phyloP scores from a whole-genome alignment of 92 coral and sea anemone species.

The Metridium senile region DNA sequence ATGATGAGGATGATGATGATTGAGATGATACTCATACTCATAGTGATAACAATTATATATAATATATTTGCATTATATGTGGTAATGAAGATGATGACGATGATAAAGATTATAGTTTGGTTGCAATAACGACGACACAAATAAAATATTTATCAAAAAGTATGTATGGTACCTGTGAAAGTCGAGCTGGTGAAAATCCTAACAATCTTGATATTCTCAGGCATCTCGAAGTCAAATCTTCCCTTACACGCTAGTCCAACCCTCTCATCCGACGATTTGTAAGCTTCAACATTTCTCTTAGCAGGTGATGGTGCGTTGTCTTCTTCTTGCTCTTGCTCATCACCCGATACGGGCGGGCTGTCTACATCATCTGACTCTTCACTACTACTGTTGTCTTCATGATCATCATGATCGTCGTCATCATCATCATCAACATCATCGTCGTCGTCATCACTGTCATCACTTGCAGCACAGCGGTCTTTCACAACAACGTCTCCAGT shows the following conservation, averaged over 20 bases:
- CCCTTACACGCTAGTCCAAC: slow-evolving; percentile 54
- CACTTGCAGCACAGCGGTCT: no score
- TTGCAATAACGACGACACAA: not conserved
- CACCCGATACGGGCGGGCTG: slow-evolving; percentile 11
- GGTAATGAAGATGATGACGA: not conserved
- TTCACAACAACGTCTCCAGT: not conserved
- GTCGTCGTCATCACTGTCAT: slow-evolving; percentile 5
- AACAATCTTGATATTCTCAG: slow-evolving; percentile 76
- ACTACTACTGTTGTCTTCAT: not conserved
- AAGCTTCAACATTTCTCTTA: slow-evolving; percentile 29
- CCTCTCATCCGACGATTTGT: slow-evolving; percentile 38
- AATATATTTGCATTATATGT: no score
- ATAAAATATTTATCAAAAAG: not conserved
- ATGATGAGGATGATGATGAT: no score
- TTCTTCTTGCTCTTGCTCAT: slow-evolving; percentile 16
- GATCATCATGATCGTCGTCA: not conserved
- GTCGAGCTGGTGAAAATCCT: slow-evolving; percentile 90
- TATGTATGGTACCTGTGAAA: slow-evolving; percentile 60
- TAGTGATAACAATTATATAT: no score
- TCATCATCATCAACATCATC: not conserved
- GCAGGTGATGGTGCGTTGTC: not conserved
- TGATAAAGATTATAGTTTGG: not conserved
- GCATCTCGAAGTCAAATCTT: slow-evolving; percentile 51
- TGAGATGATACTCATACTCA: no score
- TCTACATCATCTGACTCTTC: slow-evolving; percentile 6